These are phyloP conservation scores for Neopelma chrysocephalum DNA, from an alignment of 2,797 vertebrate species.

Conservation along the genomic window DNA sequence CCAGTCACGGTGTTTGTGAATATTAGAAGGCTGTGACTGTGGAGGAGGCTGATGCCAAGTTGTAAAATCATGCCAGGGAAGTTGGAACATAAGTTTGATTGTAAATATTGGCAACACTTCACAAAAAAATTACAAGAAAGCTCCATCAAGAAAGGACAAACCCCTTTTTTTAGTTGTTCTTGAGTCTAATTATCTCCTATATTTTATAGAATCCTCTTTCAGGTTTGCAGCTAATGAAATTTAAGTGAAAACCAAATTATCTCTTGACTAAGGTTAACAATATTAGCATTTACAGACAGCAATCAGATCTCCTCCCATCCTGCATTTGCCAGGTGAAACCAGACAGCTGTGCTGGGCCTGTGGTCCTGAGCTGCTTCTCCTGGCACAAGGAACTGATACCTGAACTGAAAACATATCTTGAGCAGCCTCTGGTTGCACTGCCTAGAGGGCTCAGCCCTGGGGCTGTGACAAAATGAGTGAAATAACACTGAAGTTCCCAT, in stretches of 20 bases:
- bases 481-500: neutral
- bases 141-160: neutral
- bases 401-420: neutral
- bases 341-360: neutral
- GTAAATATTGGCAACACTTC: constrained; percentile 63
- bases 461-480: neutral
- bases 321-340: neutral
- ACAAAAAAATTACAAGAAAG: neutral
- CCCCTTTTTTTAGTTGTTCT: neutral
- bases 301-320: neutral
- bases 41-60: constrained; percentile 20
- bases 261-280: neutral
- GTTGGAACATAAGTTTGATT: constrained; percentile 31
- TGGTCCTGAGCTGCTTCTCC: neutral
- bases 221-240: constrained; percentile 23
- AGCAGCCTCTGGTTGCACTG: neutral
- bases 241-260: constrained; percentile 14
- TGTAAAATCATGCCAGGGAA: constrained; percentile 33
- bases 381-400: neutral
- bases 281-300: neutral
- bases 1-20: constrained; percentile 23
- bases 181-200: neutral
- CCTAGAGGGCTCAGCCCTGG: neutral
- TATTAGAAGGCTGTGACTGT: neutral
- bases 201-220: neutral